Base-by-base conservation (phyloP, 2,113 vertebrate species). In the Alces alces region DNA sequence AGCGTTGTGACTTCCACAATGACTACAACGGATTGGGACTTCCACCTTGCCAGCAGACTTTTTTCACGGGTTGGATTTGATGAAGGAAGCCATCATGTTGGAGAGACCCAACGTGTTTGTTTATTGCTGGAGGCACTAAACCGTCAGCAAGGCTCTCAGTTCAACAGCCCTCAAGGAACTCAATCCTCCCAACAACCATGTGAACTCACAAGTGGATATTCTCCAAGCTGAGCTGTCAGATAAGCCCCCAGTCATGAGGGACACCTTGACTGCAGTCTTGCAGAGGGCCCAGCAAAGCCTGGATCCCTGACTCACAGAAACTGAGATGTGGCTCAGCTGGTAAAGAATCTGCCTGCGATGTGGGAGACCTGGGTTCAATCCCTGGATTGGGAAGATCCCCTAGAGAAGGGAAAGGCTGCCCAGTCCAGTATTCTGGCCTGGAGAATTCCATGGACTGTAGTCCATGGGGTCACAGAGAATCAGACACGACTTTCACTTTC, bases 121-220 rank as follows among this genome's bases (percentile, higher is more conserved):
- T 43, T 76, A 14, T 14, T 76, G 70, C 30, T 30, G 45, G 73
- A 36, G 64, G 45, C 2, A 12, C 6, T 7, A 14, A 47, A 47
- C 14, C 28, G 52, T 5, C 57, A 73, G 64, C 6, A 14, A 36
- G 25, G 52, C 11, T 12, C 57, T 90, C 30, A 7, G 61, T 55
- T 64, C 50, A 28, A 8, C 14, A 45, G n/a, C 16, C 60, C 85
- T 60, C 14, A 83, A 61, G 93, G 91, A 94, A 61, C 39, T 25
- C n/a, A 25, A 11, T 16, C 73, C n/a, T 66, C 16, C 45, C 52
- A 23, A n/a, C 16, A 10, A n/a, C 30, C 2, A 2, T 2, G 0
- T 9, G 43, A 76, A 47, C 30, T 88, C 19, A 6, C 30, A 60
- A 54, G 23, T 17, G 7, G 50, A 0, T 11, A 86, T 10, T 54